These are phyloP conservation scores for Drosophila pseudoananassae DNA, from an alignment of 1,140 invertebrate species.

Conservation along the genomic window DNA sequence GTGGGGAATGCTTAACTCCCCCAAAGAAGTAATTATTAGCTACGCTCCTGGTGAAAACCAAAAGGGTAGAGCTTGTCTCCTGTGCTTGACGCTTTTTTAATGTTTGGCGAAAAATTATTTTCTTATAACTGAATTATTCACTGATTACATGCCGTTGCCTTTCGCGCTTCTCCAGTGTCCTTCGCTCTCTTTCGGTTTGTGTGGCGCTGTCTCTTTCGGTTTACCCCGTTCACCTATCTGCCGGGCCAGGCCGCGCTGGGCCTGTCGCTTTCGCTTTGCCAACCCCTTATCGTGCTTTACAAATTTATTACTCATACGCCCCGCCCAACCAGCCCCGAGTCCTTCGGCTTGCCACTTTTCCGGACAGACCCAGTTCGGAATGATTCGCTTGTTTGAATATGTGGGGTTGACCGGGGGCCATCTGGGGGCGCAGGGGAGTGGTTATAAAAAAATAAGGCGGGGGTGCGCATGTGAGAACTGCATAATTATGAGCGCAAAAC, in stretches of 20 bases:
- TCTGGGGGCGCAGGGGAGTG: neutral
- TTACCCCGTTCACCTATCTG: slow-evolving; percentile 9
- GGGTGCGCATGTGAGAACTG: slow-evolving; percentile 65
- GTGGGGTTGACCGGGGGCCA: neutral
- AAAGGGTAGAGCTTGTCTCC: slow-evolving; percentile 42
- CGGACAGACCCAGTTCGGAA: slow-evolving; percentile 55
- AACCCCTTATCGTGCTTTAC: slow-evolving; percentile 61
- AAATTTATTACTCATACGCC: slow-evolving; percentile 69
- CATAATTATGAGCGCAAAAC: slow-evolving; percentile 73
- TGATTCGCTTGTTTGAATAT: slow-evolving; percentile 32
- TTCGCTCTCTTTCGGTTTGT: slow-evolving; percentile 1
- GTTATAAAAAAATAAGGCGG: slow-evolving; percentile 6
- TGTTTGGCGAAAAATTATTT: slow-evolving; percentile 79
- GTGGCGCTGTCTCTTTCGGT: slow-evolving; percentile 11
- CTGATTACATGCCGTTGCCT: slow-evolving; percentile 62
- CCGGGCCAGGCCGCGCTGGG: neutral
- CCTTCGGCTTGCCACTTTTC: slow-evolving; percentile 48
- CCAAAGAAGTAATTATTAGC: slow-evolving; percentile 3
- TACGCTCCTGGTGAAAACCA: neutral
- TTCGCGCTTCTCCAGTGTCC: slow-evolving; percentile 9
- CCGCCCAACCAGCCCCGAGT: slow-evolving; percentile 29
- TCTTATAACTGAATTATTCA: slow-evolving; percentile 83
- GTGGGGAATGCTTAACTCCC: neutral
- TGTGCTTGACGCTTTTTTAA: slow-evolving; percentile 60
- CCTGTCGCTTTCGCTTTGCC: slow-evolving; percentile 47